Conservation (phyloP, 2,888 invertebrate genomes). For the Leucoma salicis region DNA sequence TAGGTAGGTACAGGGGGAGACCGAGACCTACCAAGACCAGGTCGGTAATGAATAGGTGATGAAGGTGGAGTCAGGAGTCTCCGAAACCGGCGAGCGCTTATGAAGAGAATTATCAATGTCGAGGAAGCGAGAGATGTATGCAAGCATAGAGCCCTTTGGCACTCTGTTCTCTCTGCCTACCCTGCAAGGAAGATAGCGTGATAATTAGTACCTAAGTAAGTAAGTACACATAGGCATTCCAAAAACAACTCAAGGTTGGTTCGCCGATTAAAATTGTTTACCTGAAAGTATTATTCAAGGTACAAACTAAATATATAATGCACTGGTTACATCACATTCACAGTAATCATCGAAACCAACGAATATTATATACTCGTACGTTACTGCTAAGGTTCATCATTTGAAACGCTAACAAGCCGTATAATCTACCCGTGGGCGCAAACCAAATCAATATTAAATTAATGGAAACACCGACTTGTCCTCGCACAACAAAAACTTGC, state of each 20-base stretch:
- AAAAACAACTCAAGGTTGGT: constrained; percentile 5
- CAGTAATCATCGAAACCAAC: not conserved
- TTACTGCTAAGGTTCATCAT: constrained; percentile 10
- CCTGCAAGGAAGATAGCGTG: too few relatives aligned
- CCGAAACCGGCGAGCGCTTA: too few relatives aligned
- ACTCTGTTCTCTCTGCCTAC: too few relatives aligned
- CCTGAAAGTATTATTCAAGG: constrained; percentile 2
- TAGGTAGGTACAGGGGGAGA: too few relatives aligned
- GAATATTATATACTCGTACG: not conserved
- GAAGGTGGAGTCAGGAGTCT: too few relatives aligned
- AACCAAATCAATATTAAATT: constrained; percentile 40
- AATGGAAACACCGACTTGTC: constrained; percentile 62
- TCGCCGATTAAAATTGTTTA: not conserved
- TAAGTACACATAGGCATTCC: too few relatives aligned
- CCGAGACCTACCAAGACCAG: too few relatives aligned
- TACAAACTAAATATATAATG: not conserved
- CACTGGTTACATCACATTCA: constrained; percentile 2
- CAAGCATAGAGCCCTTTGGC: too few relatives aligned
- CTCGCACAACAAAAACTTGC: constrained; percentile 72
- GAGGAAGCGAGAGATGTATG: too few relatives aligned
- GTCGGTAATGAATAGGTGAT: too few relatives aligned
- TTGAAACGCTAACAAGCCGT: constrained; percentile 21
- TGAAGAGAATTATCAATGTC: too few relatives aligned
- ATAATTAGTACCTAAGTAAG: too few relatives aligned
- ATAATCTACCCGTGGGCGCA: constrained; percentile 33